These are phyloP conservation scores for Eretmocerus hayati DNA, from an alignment of 2,888 invertebrate genomes.

Conservation along the genomic window DNA sequence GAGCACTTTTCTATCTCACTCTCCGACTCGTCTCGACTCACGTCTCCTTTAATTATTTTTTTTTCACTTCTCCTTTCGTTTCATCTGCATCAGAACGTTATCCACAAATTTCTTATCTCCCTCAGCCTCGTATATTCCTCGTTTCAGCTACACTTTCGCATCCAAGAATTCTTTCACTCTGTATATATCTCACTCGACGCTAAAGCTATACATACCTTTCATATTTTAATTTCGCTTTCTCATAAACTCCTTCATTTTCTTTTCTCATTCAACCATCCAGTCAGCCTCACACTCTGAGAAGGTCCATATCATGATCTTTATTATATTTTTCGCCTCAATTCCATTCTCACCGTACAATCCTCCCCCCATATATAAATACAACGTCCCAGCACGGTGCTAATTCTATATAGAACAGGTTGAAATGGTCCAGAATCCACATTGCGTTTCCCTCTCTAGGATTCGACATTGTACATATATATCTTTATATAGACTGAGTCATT, in stretches of 20 bases:
- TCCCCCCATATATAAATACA: too few relatives aligned
- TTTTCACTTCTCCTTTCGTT: conserved; percentile 9
- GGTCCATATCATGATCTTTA: conserved; percentile 21
- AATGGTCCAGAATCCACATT: too few relatives aligned
- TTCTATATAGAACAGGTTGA: too few relatives aligned
- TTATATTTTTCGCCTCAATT: conserved; percentile 19
- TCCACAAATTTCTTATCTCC: conserved; percentile 13
- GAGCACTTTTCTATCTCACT: neutral
- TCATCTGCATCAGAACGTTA: conserved; percentile 11
- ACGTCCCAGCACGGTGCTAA: too few relatives aligned
- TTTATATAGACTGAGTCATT: too few relatives aligned
- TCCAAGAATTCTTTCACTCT: too few relatives aligned
- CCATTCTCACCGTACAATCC: conserved; percentile 5
- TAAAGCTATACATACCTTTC: too few relatives aligned
- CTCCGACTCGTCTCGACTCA: neutral
- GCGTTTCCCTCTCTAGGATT: conserved; percentile 13
- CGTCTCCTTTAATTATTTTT: conserved; percentile 18
- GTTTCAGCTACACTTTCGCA: too few relatives aligned
- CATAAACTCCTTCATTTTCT: conserved; percentile 21
- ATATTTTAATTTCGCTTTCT: conserved; percentile 21
- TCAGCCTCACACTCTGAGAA: too few relatives aligned
- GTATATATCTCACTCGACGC: too few relatives aligned
- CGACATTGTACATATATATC: too few relatives aligned
- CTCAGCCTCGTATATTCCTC: too few relatives aligned
- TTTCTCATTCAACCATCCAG: conserved; percentile 15